Evolutionary conservation across 1,140 invertebrate genomes (phyloP), one percentile per base, ranked within the genome.

Genomic region (Pararge aegeria): DNA sequence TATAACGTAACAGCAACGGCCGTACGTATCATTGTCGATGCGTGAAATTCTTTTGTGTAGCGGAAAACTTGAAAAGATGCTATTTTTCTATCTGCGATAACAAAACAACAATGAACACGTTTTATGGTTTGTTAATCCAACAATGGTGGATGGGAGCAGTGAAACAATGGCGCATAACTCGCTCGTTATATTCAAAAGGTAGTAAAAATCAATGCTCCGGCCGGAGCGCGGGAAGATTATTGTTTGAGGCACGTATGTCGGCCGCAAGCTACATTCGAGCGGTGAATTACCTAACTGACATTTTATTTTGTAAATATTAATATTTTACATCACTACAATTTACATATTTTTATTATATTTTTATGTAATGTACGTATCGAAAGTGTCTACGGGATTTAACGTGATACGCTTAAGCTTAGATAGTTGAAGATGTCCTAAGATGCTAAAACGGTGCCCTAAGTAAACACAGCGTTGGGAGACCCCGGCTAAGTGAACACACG

Each of bases 101-200:
- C 5, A 15, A 5, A 16, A 42, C 38, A 42, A 42, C 18, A 42
- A 16, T 3, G 13, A 2, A 42, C 38, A 42, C 38, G 38, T 42
- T 42, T 42, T 15, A 42, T 42, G 38, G 38, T 42, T 42, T 42
- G 38, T 42, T 42, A 42, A 42, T 42, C 38, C 16, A 42, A 42
- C 38, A 42, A 42, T 42, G 38, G 38, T 9, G 24, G 7, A 24
- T 24, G 24, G 7, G 24, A 37, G 34, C 3, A 15, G 13, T 42
- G 16, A 42, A 42, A 42, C 38, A 42, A 42, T 42, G 38, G 38
- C 38, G 38, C 10, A 42, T 42, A 42, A 42, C 38, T 42, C 13
- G 38, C 38, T 42, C 38, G 38, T 18, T 42, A 16, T 42, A 42
- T 42, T 42, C 38, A 42, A 42, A 42, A 42, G 38, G 38, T 18